Evolutionary conservation across 2,113 vertebrate species (phyloP), one percentile per base, ranked within the genome.

Genomic region (Heterotilapia buettikoferi): DNA sequence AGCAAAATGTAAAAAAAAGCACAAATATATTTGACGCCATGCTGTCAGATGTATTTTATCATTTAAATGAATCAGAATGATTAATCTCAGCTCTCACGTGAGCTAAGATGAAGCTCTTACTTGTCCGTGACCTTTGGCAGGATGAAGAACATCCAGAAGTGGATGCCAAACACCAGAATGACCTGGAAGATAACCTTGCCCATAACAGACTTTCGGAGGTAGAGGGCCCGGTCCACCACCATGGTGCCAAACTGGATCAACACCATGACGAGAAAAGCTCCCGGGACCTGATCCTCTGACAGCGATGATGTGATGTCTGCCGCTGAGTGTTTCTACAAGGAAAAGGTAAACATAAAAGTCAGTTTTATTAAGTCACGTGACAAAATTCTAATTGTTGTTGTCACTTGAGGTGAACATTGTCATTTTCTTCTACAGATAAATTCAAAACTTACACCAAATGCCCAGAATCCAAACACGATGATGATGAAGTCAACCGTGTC

Each of bases 61-160:
- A 47, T 47, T 66, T 0, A 14, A 50, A 63, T 47, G 11, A 36
- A 50, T 45, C 13, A 33, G 18, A 3, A 50, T n/a, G 1, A 45
- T n/a, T 29, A 31, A 82, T 45, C 21, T 11, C 14, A 45, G 40
- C 14, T 21, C 9, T 53, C 3, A 40, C 16, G 7, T 76, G 31
- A 80, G 29, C 11, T 10, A 24, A 29, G 13, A 31, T 21, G n/a
- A 16, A 79, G 1, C 19, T 7, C 83, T 94, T 97, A 99, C 99
- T 98, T 98, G 31, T 98, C 97, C 31, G 99, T 99, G 90, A 99
- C 96, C 85, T 94, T 93, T 19, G 99, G 99, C 76, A 99, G 96
- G 94, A 99, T 99, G 91, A 99, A 99, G 95, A 99, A 99, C 99
- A 99, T 99, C 99, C 99, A 99, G 95, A 99, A 99, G 93, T 99